A percentile compares a stretch with the other conserved stretches of the same genome.
Conservation (phyloP, 2,113 vertebrate species). For the Nematolebias whitei region DNA sequence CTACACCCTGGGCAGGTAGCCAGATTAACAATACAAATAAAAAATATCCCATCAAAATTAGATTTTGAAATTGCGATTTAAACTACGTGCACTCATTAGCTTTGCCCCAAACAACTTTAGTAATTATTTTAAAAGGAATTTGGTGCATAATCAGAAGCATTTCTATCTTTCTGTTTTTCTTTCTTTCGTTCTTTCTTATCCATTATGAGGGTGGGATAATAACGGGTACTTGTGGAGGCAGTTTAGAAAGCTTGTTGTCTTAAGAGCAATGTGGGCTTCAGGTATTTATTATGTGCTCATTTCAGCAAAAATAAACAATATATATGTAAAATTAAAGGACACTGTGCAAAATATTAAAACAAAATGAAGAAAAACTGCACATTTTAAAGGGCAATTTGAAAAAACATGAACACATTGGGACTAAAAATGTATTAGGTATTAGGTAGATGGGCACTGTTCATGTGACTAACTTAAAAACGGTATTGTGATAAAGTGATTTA, state of each 20-base stretch:
- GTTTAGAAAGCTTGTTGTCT: neutral
- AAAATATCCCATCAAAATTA: constrained; percentile 20
- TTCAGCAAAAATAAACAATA: too few species aligned
- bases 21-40: constrained; percentile 12
- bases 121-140: constrained; percentile 36
- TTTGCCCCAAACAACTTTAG: constrained; percentile 34
- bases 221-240: neutral
- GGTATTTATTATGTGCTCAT: neutral
- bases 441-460: too few species aligned
- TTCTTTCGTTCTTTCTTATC: constrained; percentile 20
- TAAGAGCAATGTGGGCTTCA: neutral
- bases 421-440: too few species aligned
- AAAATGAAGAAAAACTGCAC: too few species aligned
- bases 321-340: too few species aligned
- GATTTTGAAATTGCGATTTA: constrained; percentile 18
- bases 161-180: neutral
- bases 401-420: too few species aligned
- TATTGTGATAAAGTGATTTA: too few species aligned
- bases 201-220: neutral
- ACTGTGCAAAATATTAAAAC: too few species aligned
- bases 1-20: neutral
- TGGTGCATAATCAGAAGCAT: constrained; percentile 38
- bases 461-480: too few species aligned
- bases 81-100: constrained; percentile 13
- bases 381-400: too few species aligned